Conservation (phyloP, 2,113 vertebrate species). For the Menidia beryllina region DNA sequence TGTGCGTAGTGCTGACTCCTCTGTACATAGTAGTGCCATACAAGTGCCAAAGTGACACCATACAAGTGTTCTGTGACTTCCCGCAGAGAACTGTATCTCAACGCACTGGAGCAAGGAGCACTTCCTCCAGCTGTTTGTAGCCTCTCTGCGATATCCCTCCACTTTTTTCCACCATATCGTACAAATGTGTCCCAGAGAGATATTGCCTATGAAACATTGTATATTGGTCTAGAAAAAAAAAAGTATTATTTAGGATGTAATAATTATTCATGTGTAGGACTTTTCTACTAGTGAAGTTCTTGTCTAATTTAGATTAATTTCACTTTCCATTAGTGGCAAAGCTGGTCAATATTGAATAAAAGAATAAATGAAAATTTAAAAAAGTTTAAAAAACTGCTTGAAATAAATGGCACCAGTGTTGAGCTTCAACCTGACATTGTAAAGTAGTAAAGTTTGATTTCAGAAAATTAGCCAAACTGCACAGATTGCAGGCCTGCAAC, state of each 20-base stretch:
- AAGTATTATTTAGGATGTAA: conserved; percentile 73
- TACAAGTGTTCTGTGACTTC: conserved; percentile 73
- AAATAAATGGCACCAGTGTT: conserved; percentile 55
- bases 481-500: conserved; percentile 62
- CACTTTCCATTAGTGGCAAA: conserved; percentile 59
- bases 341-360: conserved; percentile 63
- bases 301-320: conserved; percentile 66
- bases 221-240: conserved; percentile 75
- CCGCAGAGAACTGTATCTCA: conserved; percentile 62
- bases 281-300: conserved; percentile 70
- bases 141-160: conserved; percentile 71
- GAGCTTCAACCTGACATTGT: conserved; percentile 53
- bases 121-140: conserved; percentile 74
- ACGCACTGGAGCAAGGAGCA: conserved; percentile 64
- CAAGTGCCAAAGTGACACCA: conserved; percentile 80
- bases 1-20: conserved; percentile 67
- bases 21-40: conserved; percentile 77
- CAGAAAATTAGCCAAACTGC: conserved; percentile 53
- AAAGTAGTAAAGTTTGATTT: conserved; percentile 36
- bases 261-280: conserved; percentile 74
- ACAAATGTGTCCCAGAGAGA: conserved; percentile 69
- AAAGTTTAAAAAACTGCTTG: conserved; percentile 57
- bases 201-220: conserved; percentile 77
- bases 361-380: conserved; percentile 64
- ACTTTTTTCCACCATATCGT: conserved; percentile 65